Base-by-base conservation (phyloP, 2,888 invertebrate genomes). In the Crossocerus cetratus region DNA sequence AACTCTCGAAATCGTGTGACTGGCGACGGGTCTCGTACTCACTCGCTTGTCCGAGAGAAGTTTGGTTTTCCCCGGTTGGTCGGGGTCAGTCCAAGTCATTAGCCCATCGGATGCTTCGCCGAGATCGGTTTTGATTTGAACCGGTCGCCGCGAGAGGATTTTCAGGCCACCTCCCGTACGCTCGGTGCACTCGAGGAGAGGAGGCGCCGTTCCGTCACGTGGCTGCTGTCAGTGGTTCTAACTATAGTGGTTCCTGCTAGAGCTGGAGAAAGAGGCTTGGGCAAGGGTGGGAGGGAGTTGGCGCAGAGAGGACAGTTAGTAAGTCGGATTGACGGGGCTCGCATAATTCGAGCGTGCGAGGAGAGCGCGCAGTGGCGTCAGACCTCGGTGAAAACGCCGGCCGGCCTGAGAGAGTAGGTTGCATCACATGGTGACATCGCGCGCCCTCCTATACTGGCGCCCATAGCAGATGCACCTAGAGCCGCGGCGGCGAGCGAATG, bases 391-490 rank as follows among this genome's bases (percentile, higher is more conserved):
- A 64, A 76, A 74, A 75, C 69, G 54, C 65, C 69, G 57, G 23
- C 69, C 66, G 74, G 73, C 70, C 74, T 80, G 77, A 78, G 74
- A 78, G 74, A 70, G 64, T 72, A 70, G 60, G 78, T 85, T 84
- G 83, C 87, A 77, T 82, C 81, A 85, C 74, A 76, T 82, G 84
- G 80, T 77, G 86, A 86, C 86, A 84, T 85, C 58, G 21, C n/a
- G 43, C 16, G 32, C 32, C 8, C 32, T 32, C 32, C 32, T 16
- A 45, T 45, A 45, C 0, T 13, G 16, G 8, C 2, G 3, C 16
- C 14, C 45, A 45, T 45, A 45, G 5, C 5, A 43, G 43, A 13
- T 43, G 43, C 43, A 43, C 43, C 13, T 45, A 45, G 45, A 14
- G 2, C 45, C 2, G 43, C n/a, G n/a, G n/a, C n/a, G n/a, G n/a